A percentile compares a stretch with the other conserved stretches of the same genome.
phyloP scores from a whole-genome alignment of 1,140 invertebrate genomes.

The Dermatophagoides farinae region DNA sequence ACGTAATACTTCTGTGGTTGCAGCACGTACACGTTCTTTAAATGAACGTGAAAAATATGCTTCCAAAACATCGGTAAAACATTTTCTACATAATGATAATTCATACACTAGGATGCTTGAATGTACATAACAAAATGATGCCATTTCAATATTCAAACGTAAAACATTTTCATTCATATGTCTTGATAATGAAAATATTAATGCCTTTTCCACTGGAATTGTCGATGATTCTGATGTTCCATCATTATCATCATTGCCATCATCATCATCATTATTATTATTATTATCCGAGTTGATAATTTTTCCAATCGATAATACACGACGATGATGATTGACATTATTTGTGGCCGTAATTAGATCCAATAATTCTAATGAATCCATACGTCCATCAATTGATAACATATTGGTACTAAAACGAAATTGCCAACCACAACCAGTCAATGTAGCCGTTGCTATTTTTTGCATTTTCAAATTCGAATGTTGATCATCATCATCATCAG shows the following conservation, averaged over 20 bases:
- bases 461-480: not conserved
- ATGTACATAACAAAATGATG: slow-evolving; percentile 80
- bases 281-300: not conserved
- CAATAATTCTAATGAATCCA: slow-evolving; percentile 68
- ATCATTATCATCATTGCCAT: not conserved
- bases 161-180: slow-evolving; percentile 21
- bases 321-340: slow-evolving; percentile 17
- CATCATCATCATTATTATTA: not conserved
- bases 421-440: slow-evolving; percentile 2
- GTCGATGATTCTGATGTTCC: too few relatives aligned
- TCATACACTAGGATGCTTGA: slow-evolving; percentile 65
- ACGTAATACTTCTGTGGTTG: slow-evolving; percentile 78
- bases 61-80: slow-evolving; percentile 31
- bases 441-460: slow-evolving; percentile 5
- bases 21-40: slow-evolving; percentile 56
- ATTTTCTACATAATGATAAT: slow-evolving; percentile 50
- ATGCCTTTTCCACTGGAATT: slow-evolving; percentile 2
- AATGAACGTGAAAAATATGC: slow-evolving; percentile 45
- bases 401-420: not conserved
- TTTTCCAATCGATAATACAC: slow-evolving; percentile 7
- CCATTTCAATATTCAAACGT: slow-evolving; percentile 47
- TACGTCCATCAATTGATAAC: slow-evolving; percentile 43
- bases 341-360: slow-evolving; percentile 65
- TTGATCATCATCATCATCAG: slow-evolving; percentile 4
- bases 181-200: not conserved